Base-by-base conservation (phyloP, 2,888 invertebrate genomes). In the Ferrisia virgata region DNA sequence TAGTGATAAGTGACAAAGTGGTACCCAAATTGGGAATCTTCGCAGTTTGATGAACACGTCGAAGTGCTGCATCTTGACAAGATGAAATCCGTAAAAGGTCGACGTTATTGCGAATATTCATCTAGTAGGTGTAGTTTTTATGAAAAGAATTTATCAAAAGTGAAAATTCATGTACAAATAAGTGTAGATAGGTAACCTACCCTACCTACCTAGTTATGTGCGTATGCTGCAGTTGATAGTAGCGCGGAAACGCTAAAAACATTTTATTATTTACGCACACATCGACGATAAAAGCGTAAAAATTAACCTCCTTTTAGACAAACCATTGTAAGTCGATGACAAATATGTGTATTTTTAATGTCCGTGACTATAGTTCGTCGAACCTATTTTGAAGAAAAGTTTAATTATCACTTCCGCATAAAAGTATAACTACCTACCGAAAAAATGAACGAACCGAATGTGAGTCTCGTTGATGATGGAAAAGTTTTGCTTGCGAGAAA, bases 321-420 rank as follows among this genome's bases (percentile, higher is more conserved):
- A 64, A 13, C 11, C 11, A 28, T 5, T 64, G 64, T 64, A 33
- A 31, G 72, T 8, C 33, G 72, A 72, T 72, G 72, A 72, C 72
- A 72, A 72, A 72, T 72, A 33, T 33, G 72, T 72, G 72, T 72
- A 72, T 72, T 72, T 72, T 72, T 72, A 31, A 72, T 33, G 72
- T 33, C 72, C 33, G 72, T 33, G 33, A 72, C 33, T 72, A 40
- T 18, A 33, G 72, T 72, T 72, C 72, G 72, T 72, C 72, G 72
- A 72, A 72, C 72, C 72, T 72, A 72, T 72, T 64, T 64, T 72
- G 72, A 72, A 28, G 72, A 33, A 33, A 72, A 33, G 33, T 72
- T 72, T 72, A 72, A 72, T 72, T 72, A 72, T 18, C 72, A 64
- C 58, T 64, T 64, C 58, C 58, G 58, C 13, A 25, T 64, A 64